Evolutionary conservation across 1,140 invertebrate species (phyloP).

Genomic region (Philaenus spumarius): DNA sequence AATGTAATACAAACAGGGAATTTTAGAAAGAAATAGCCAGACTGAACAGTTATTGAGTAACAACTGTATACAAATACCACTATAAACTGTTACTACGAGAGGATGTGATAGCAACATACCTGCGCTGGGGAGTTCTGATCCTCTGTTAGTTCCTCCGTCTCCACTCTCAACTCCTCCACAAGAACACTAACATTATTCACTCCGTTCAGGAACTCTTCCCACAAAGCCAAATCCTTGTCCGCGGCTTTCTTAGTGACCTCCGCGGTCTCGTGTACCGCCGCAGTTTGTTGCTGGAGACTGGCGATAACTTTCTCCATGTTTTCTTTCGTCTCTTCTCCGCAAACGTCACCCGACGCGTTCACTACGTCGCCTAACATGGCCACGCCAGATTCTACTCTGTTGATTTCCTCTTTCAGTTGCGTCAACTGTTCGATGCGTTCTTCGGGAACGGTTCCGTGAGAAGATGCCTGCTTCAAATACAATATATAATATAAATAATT

Average conservation of each 20-base stretch:
- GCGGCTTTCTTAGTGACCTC: conserved; percentile 38
- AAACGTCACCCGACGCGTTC: background rate
- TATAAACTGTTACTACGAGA: no score
- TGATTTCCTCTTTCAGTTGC: conserved; percentile 46
- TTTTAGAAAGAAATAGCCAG: no score
- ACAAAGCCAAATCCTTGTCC: conserved; percentile 50
- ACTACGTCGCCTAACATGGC: background rate
- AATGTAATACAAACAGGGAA: no score
- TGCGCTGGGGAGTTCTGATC: conserved; percentile 41
- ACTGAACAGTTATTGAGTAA: no score
- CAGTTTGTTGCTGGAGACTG: conserved; percentile 16
- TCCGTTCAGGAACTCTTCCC: conserved; percentile 59
- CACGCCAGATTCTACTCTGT: conserved; percentile 50
- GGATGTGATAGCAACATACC: no score
- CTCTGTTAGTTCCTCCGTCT: conserved; percentile 49
- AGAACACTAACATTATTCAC: conserved; percentile 46
- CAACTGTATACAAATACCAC: no score
- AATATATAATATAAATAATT: background rate
- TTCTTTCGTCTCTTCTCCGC: conserved; percentile 2
- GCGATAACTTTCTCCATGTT: conserved; percentile 8
- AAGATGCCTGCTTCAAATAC: conserved; percentile 11
- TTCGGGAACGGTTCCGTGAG: conserved; percentile 15
- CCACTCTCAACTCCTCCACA: conserved; percentile 46
- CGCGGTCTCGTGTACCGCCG: background rate
- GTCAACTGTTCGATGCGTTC: conserved; percentile 16